A percentile compares a stretch with the other conserved stretches of the same genome.
phyloP scores from a whole-genome alignment of 1,140 invertebrate species.

The Magallana angulata region DNA sequence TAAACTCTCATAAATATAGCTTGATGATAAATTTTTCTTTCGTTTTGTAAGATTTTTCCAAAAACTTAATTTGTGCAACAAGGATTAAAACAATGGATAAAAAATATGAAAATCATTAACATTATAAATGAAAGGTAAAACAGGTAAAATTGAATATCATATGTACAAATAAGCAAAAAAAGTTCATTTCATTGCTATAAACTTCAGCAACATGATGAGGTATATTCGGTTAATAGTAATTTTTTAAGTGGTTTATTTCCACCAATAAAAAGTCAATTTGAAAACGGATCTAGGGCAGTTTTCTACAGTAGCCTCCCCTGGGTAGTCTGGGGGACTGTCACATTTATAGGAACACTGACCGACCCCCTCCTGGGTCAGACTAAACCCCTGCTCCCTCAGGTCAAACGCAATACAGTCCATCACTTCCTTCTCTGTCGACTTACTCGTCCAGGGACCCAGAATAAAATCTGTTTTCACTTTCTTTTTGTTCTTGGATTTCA shows the following conservation, averaged over 20 bases:
- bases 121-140: too few species aligned
- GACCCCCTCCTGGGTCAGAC: conserved; percentile 51
- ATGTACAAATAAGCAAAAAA: too few species aligned
- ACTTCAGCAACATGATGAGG: too few species aligned
- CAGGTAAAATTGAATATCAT: too few species aligned
- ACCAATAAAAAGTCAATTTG: conserved; percentile 65
- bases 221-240: neutral
- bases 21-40: too few species aligned
- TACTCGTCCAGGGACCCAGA: conserved; percentile 62
- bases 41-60: too few species aligned
- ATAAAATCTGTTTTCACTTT: conserved; percentile 51
- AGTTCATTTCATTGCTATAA: too few species aligned
- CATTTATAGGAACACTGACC: conserved; percentile 60
- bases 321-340: conserved; percentile 53
- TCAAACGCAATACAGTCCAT: conserved; percentile 65
- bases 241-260: conserved; percentile 49
- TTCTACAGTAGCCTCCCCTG: conserved; percentile 47
- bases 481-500: conserved; percentile 44
- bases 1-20: too few species aligned
- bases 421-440: conserved; percentile 61
- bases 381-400: conserved; percentile 61
- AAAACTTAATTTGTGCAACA: too few species aligned
- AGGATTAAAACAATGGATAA: too few species aligned
- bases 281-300: conserved; percentile 57
- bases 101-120: too few species aligned